Base-by-base conservation (phyloP, 2,888 invertebrate species). In the Merodon equestris region DNA sequence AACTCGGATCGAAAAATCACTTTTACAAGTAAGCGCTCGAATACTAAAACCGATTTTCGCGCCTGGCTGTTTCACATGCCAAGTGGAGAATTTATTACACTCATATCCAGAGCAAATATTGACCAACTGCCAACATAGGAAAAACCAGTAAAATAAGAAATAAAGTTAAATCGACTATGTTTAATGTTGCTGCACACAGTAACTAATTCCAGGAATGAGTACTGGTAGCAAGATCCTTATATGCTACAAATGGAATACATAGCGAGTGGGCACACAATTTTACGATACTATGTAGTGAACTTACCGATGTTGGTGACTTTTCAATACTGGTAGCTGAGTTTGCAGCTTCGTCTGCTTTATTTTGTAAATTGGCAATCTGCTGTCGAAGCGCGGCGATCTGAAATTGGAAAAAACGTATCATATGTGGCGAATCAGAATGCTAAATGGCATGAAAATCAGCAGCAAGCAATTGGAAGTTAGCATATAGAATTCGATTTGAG, bases 301-400 rank as follows among this genome's bases (percentile, higher is more conserved):
- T 87, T 84, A 87, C 87, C 87, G 85, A 85, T 74, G 86, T 86
- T 42, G 84, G 83, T 68, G 84, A 84, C 73, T 83, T 81, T 50
- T 79, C 83, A 61, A 73, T 68, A 56, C 84, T 85, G 58, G 82
- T 83, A 45, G 85, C 60, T 58, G 27, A 2, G 45, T 85, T 84
- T 71, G 83, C 84, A 45, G 83, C 83, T 83, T 88, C 68, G 12
- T 68, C 60, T 19, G 54, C 60, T 58, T 60, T 85, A 42, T 82
- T 85, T 82, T 87, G 87, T 36, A 88, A 82, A 51, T 87, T 86
- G 50, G 85, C 82, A 83, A 89, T 86, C 82, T 89, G 89, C 81
- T 87, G 87, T 50, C 87, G 86, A 61, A 89, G 85, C 58, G 86
- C 81, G 56, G 84, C 84, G 84, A 90, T 89, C 89, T 90, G 85